A percentile compares a stretch with the other conserved stretches of the same genome.
Conservation (phyloP, 2,113 vertebrate genomes). For the Antechinus flavipes region DNA sequence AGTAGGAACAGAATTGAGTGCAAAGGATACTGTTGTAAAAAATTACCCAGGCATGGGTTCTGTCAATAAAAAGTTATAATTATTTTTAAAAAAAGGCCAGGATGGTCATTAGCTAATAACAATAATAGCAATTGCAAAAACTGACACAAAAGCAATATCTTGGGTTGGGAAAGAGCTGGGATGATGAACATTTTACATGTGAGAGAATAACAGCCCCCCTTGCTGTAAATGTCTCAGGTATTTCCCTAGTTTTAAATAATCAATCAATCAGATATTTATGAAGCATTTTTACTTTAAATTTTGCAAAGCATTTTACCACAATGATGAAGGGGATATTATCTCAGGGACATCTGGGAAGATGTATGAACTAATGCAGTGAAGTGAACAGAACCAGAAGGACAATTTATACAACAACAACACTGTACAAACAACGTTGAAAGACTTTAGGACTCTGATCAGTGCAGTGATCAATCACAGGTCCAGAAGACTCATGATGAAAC, state of each 20-base stretch:
- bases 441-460: not conserved
- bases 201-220: not conserved
- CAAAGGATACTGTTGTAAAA: no score
- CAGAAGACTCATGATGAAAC: not conserved
- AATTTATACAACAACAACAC: not conserved
- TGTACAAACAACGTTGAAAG: not conserved
- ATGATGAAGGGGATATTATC: not conserved
- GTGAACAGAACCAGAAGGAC: not conserved
- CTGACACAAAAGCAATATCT: not conserved
- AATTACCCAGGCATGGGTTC: no score
- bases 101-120: not conserved
- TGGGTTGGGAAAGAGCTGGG: not conserved
- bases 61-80: no score
- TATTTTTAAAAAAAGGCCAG: not conserved
- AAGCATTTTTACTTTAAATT: not conserved
- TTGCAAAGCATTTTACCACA: not conserved
- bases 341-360: not conserved
- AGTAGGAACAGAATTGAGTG: no score
- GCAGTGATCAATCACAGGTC: not conserved
- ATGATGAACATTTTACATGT: not conserved
- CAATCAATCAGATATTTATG: not conserved
- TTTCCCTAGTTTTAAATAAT: not conserved
- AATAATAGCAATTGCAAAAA: not conserved
- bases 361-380: not conserved
- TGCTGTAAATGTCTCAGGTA: not conserved